Percentiles rank a stretch among this genome's conserved stretches.
These are phyloP conservation scores for Fopius arisanus DNA, from an alignment of 1,140 invertebrate species.

Conservation along the genomic window DNA sequence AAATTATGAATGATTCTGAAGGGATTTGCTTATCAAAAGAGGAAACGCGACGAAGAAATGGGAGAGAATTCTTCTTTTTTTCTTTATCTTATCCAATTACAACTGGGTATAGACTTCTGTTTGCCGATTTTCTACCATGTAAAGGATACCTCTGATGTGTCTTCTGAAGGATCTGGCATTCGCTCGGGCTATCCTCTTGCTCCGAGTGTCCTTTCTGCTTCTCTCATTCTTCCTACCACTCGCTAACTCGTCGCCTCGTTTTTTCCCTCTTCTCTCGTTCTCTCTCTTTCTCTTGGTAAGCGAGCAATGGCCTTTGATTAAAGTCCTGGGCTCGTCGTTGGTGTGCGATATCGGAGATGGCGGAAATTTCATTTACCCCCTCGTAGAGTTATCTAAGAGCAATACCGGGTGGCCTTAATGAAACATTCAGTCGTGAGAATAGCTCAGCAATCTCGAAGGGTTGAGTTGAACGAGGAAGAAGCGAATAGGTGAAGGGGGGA, in stretches of 20 bases:
- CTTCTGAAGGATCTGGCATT: background rate
- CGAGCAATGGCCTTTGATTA: conserved; percentile 61
- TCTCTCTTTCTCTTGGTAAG: conserved; percentile 46
- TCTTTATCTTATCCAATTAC: conserved; percentile 1
- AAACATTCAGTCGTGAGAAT: conserved; percentile 67
- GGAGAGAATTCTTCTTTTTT: background rate
- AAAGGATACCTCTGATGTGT: background rate
- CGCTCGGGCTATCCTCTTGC: conserved; percentile 4
- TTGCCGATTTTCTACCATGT: background rate
- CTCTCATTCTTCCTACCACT: background rate
- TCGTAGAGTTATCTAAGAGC: conserved; percentile 67
- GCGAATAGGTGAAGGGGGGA: conserved; percentile 29
- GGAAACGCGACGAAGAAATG: background rate
- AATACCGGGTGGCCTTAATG: conserved; percentile 67
- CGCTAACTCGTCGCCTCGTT: background rate
- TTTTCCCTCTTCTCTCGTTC: background rate
- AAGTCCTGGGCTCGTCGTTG: conserved; percentile 45
- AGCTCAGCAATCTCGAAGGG: conserved; percentile 66
- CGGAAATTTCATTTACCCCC: conserved; percentile 66
- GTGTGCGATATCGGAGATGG: conserved; percentile 64
- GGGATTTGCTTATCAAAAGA: background rate
- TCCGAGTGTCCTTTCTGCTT: conserved; percentile 10
- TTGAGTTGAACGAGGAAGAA: conserved; percentile 43
- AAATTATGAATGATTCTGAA: background rate
- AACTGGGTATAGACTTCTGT: background rate